Evolutionary conservation across 2,888 invertebrate species (phyloP).

Genomic region (Bellardia bayeri): DNA sequence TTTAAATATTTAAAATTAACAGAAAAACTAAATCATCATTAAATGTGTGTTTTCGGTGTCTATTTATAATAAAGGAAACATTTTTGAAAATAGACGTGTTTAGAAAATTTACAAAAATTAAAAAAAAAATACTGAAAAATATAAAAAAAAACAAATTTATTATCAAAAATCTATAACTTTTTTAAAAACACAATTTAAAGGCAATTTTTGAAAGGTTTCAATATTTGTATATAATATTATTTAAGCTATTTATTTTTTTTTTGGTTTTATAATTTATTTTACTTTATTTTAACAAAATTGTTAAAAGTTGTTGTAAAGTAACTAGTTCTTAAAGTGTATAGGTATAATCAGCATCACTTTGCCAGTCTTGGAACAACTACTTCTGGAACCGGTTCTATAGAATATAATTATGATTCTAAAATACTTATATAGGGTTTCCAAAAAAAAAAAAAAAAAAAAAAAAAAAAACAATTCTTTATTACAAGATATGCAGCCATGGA

Average conservation of each 20-base stretch:
- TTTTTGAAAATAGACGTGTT: constrained; percentile 68
- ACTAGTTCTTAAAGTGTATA: no score
- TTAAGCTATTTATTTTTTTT: not conserved
- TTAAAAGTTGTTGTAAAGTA: no score
- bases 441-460: no score
- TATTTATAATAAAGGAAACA: constrained; percentile 63
- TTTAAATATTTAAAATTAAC: constrained; percentile 38
- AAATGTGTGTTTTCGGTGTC: constrained; percentile 72
- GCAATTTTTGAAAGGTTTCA: constrained; percentile 82
- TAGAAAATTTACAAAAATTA: constrained; percentile 72
- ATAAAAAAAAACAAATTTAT: constrained; percentile 62
- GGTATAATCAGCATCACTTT: no score
- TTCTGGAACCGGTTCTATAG: no score
- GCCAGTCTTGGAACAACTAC: no score
- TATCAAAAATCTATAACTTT: constrained; percentile 70
- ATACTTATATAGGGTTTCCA: no score
- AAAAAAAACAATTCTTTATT: no score
- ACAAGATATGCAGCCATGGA: no score
- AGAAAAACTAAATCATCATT: constrained; percentile 46
- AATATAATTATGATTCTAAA: no score
- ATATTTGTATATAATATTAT: constrained; percentile 66
- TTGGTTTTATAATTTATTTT: constrained; percentile 8
- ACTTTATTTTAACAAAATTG: no score
- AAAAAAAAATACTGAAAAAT: constrained; percentile 58
- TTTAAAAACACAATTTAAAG: constrained; percentile 77